Base-by-base conservation (phyloP, 1,140 invertebrate genomes). In the Zaprionus vittiger region DNA sequence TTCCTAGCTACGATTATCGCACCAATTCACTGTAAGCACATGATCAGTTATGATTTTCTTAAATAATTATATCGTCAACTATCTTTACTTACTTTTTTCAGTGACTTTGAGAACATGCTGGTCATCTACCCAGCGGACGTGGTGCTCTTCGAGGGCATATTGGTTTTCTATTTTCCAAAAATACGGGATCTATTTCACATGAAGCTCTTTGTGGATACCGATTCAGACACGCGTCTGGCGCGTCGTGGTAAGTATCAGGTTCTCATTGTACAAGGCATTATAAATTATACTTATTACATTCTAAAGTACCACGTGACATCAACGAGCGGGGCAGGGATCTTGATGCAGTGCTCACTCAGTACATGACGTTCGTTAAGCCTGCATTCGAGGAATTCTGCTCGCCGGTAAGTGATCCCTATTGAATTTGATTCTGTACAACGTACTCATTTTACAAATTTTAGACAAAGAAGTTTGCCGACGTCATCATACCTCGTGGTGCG, bases 391-490 rank as follows among this genome's bases (percentile, higher is more conserved):
- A 99, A 93, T 99, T 99, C 94, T 99, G 99, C 93, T 95, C 98
- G 80, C 99, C 99, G 52, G 97, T 98, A 94, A 95, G 37, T 14
- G 2, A 17, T n/a, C 4, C 6, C n/a, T 17, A 17, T 9, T 9
- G 4, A 22, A 37, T 14, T n/a, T 3, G 5, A 17, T 14, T 26
- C 9, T 6, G 2, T 17, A 55, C 7, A 6, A 4, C 9, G 34
- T 52, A 22, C 5, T 61, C 37, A 12, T 11, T 11, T 34, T 52
- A 28, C 6, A 12, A 14, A 61, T 79, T 75, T 31, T 79, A 98
- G 97, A 99, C 99, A 1, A 99, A 99, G 94, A 99, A 99, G 93
- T 99, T 99, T 95, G 99, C 99, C 61, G 99, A 99, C 94, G 98
- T 99, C 34, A 99, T 99, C 79, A 99, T 99, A 93, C 99, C 99